phyloP scores from a whole-genome alignment of 2,888 invertebrate genomes.

The Ferrisia virgata region DNA sequence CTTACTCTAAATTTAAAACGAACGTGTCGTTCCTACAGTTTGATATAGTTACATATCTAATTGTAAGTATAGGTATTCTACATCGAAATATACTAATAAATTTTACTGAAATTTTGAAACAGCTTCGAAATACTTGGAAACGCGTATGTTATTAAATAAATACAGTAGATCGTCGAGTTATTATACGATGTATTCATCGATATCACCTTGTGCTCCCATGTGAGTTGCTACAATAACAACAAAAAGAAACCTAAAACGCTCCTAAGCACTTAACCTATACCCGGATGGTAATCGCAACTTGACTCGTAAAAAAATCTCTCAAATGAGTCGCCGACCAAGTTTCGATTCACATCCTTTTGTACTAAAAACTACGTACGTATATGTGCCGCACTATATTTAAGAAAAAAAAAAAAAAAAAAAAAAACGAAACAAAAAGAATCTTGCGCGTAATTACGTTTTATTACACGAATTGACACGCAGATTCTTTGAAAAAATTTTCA shows the following conservation, averaged over 20 bases:
- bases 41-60: not conserved
- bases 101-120: conserved; percentile 16
- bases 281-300: not conserved
- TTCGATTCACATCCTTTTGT: not conserved
- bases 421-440: too few relatives aligned
- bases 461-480: conserved; percentile 9
- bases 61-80: not conserved
- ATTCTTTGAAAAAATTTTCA: not conserved
- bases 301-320: not conserved
- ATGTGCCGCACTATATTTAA: not conserved
- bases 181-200: conserved; percentile 45
- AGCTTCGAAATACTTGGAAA: conserved; percentile 43
- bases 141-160: conserved; percentile 43
- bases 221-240: conserved; percentile 35
- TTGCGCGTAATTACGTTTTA: not conserved
- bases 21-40: not conserved
- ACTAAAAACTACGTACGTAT: not conserved
- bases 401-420: too few relatives aligned
- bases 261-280: conserved; percentile 16
- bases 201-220: conserved; percentile 46
- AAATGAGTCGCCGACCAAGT: not conserved
- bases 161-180: conserved; percentile 41
- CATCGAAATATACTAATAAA: not conserved
- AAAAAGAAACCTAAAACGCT: conserved; percentile 22
- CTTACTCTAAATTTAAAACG: too few relatives aligned